phyloP scores from a whole-genome alignment of 53 echinoderm and acorn worm genomes.

The Pentamera pediparva region DNA sequence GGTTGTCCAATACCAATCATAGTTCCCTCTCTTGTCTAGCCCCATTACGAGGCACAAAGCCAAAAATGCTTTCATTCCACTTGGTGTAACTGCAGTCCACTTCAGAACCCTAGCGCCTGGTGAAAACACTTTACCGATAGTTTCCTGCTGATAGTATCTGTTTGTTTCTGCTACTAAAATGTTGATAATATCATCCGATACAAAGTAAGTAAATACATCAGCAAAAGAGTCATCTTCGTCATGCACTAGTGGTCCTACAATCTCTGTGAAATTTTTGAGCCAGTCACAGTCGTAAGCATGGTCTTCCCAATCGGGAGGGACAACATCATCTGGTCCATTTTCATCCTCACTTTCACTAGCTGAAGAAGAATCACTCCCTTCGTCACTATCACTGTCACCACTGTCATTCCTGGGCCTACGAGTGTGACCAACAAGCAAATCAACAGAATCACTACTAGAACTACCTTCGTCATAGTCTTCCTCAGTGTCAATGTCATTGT shows the following conservation, averaged over 20 bases:
- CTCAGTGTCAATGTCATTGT: not conserved
- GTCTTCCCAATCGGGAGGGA: not conserved
- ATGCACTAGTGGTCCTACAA: not conserved
- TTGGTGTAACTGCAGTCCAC: not conserved
- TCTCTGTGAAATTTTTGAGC: not conserved
- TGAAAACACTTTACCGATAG: not conserved
- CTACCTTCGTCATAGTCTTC: not conserved
- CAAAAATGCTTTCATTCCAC: slow-evolving; percentile 18
- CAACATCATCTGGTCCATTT: not conserved
- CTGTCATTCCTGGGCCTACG: too few species aligned
- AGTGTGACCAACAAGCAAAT: not conserved
- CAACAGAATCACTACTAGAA: not conserved
- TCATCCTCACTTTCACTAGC: not conserved
- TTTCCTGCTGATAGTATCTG: not conserved
- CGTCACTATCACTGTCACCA: too few species aligned
- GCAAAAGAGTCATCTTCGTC: not conserved
- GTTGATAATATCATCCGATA: not conserved
- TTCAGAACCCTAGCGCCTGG: not conserved
- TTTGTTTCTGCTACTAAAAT: slow-evolving; percentile 7
- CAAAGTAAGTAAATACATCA: not conserved
- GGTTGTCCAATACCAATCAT: slow-evolving; percentile 1
- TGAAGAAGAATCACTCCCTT: too few species aligned
- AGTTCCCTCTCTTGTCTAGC: not conserved
- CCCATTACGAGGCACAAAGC: not conserved
- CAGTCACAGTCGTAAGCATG: not conserved